A percentile compares a stretch with the other conserved stretches of the same genome.
These are phyloP conservation scores for Caloenas nicobarica DNA, from an alignment of 2,113 vertebrate genomes.

Conservation along the genomic window DNA sequence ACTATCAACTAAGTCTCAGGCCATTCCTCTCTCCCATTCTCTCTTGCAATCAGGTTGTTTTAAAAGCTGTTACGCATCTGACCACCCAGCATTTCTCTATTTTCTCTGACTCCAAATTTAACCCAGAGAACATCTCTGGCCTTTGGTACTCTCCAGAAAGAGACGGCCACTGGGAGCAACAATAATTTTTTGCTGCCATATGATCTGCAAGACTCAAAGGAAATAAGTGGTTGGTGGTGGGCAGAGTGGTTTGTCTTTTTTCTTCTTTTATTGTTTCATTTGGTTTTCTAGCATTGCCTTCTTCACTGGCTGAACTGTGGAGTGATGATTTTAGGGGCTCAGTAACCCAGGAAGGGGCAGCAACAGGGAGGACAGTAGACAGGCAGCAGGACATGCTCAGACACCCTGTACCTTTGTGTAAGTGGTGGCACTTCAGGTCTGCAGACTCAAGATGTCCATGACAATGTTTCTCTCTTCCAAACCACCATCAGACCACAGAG, in stretches of 20 bases:
- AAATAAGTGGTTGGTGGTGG: background rate
- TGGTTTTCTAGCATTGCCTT: background rate
- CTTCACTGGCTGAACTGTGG: background rate
- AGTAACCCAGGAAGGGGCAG: background rate
- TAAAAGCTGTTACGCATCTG: background rate
- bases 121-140: accelerated
- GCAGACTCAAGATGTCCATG: background rate
- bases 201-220: background rate
- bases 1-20: background rate
- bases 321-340: background rate
- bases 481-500: background rate
- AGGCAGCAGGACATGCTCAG: accelerated
- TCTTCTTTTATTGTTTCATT: background rate
- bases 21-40: background rate
- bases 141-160: background rate
- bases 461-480: background rate
- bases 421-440: accelerated
- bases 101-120: background rate
- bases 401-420: background rate
- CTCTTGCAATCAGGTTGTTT: background rate
- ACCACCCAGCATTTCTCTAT: background rate
- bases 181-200: background rate
- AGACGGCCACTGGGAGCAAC: accelerated
- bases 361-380: background rate
- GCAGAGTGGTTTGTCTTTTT: background rate